phyloP scores from a whole-genome alignment of 2,113 vertebrate genomes.

The Athene cunicularia region DNA sequence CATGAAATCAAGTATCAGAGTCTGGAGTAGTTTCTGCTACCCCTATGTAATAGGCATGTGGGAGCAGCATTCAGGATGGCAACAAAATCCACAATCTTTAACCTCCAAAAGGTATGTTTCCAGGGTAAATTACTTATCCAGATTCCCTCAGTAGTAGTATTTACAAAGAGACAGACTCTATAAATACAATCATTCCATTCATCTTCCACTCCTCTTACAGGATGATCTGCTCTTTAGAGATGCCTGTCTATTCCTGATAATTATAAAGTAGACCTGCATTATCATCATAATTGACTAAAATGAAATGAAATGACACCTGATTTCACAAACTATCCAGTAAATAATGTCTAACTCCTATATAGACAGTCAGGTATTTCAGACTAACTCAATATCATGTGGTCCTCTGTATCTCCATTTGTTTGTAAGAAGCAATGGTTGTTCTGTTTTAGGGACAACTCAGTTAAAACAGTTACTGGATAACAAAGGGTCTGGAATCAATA shows the following conservation, averaged over 20 bases:
- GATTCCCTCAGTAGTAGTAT: neutral
- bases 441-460: neutral
- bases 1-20: neutral
- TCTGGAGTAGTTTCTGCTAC: neutral
- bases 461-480: neutral
- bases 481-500: neutral
- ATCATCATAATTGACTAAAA: neutral
- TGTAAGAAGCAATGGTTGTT: neutral
- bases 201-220: neutral
- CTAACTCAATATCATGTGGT: neutral
- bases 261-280: neutral
- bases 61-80: neutral
- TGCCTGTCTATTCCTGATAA: neutral
- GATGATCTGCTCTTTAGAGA: neutral
- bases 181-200: neutral
- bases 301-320: neutral
- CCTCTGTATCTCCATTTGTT: neutral
- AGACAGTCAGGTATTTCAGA: neutral
- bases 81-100: neutral
- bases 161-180: neutral
- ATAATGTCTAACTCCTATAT: neutral
- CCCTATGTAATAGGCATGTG: fast-evolving
- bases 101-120: neutral
- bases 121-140: neutral
- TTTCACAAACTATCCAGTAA: neutral